Evolutionary conservation across 2,797 vertebrate genomes (phyloP).

Genomic region (Coranthus polyacanthus): DNA sequence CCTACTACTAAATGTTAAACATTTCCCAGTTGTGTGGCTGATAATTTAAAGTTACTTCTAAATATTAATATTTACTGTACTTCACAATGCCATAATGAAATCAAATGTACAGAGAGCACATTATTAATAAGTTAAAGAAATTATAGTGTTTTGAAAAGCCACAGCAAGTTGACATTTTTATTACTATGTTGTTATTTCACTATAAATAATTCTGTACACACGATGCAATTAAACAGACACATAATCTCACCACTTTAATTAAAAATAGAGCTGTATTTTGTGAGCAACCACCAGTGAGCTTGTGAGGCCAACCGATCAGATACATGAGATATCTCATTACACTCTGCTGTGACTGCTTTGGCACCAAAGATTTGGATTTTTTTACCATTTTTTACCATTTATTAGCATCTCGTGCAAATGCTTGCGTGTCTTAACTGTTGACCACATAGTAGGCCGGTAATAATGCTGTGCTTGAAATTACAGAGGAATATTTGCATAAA

Average conservation of each 20-base stretch:
- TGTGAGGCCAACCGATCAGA: conserved; percentile 26
- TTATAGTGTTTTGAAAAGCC: conserved; percentile 30
- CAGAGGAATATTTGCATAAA: no score
- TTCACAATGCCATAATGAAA: conserved; percentile 13
- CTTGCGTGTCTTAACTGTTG: background rate
- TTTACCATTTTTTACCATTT: background rate
- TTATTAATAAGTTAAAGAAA: conserved; percentile 34
- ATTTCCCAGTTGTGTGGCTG: conserved; percentile 16
- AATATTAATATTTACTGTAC: conserved; percentile 24
- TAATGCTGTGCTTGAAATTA: no score
- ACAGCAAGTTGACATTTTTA: conserved; percentile 30
- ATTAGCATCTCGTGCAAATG: conserved; percentile 16
- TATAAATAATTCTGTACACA: conserved; percentile 41
- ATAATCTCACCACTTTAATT: conserved; percentile 58
- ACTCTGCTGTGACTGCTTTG: no score
- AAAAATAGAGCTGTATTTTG: conserved; percentile 43
- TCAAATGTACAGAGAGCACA: conserved; percentile 25
- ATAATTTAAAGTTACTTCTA: conserved; percentile 17
- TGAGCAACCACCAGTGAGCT: conserved; percentile 49
- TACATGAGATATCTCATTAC: no score
- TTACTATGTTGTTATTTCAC: conserved; percentile 45
- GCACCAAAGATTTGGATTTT: no score
- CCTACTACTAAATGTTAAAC: conserved; percentile 24
- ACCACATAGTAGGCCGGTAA: no score
- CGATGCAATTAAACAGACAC: conserved; percentile 38